Evolutionary conservation across 2,797 vertebrate species (phyloP), one percentile per base, ranked within the genome.

Genomic region (Phalanger gymnotis): DNA sequence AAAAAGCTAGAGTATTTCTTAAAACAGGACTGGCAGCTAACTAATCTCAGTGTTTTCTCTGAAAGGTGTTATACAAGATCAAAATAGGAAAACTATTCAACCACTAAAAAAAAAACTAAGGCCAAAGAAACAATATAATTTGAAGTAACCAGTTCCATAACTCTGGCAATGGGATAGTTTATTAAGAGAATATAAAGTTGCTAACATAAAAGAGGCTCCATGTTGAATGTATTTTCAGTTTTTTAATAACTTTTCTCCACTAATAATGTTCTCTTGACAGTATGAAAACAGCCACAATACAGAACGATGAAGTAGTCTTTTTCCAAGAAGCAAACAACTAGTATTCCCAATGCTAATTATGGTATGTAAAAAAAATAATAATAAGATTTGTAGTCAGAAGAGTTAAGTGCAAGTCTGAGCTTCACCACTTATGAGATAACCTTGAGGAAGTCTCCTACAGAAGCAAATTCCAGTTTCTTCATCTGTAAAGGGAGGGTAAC

Each of bases 261-360:
- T 92, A 96, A 31, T 94, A 97, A 90, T 90, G 25, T 73, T 92
- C 81, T 95, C 53, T 93, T 97, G 89, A 96, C 55, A 96, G 94
- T 47, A 96, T 58, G 54, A 96, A 96, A 96, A 92, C 91, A 96
- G 93, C 22, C 56, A 90, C 89, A 93, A 14, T 47, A 96, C 61
- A 92, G 92, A 61, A 81, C 81, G 96, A 94, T 95, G 28, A 95
- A 96, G 3, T 96, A 31, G 92, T 96, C 94, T 94, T 96, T 94
- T 93, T 73, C 47, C 28, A 93, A 56, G 94, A 52, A 93, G 53
- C 93, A 94, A 96, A 93, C 55, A 97, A 92, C 0, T 81, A 10
- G 53, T n/a, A 96, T 0, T 81, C 12, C 91, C 87, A 93, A 1
- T 92, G 52, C 19, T 87, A 87, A 87, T 51, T 87, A 87, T 81